Base-by-base conservation (phyloP, 2,888 invertebrate genomes). In the Nyleta sp. region DNA sequence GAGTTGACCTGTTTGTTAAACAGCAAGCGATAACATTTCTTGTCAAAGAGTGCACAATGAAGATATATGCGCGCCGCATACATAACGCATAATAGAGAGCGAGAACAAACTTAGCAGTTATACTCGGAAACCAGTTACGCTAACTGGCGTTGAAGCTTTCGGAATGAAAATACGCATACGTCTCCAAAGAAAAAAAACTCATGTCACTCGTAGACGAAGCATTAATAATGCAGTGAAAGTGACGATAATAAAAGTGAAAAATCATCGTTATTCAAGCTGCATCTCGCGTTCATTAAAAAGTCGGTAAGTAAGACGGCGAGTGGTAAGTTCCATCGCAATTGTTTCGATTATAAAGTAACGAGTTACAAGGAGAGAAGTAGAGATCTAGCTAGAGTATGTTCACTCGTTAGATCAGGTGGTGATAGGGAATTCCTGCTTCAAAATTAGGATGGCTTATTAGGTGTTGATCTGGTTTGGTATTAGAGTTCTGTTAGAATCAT, bases 1-100 rank as follows among this genome's bases (percentile, higher is more conserved):
- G 35, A 55, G 57, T 73, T 50, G 57, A 57, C 50, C 73, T 65
- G 57, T 53, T 65, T 65, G 57, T 73, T 44, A 65, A 65, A 57
- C 35, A 73, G 50, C 4, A 22, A 48, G 53, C 57, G 50, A 64
- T 73, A 65, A 57, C 50, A 42, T n/a, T 50, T 65, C 64, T 57
- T 33, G 57, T 73, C 57, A 64, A 73, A 57, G 57, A 65, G 24
- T 42, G 11, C 20, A 52, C 44, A 35, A 35, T 15, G 28, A 73
- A 73, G 50, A 73, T 24, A 57, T 57, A 44, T 33, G 62, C 38
- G 31, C 13, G 31, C 10, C 8, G 64, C 17, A 64, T 65, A 10
- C 55, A 57, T 50, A 59, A 59, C 52, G 20, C 22, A 44, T 74
- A 65, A 65, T 65, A 59, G 57, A 73, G 73, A 73, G 65, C 52